Evolutionary conservation across 2,888 invertebrate species (phyloP).

Genomic region (Plagiodera versicolora): DNA sequence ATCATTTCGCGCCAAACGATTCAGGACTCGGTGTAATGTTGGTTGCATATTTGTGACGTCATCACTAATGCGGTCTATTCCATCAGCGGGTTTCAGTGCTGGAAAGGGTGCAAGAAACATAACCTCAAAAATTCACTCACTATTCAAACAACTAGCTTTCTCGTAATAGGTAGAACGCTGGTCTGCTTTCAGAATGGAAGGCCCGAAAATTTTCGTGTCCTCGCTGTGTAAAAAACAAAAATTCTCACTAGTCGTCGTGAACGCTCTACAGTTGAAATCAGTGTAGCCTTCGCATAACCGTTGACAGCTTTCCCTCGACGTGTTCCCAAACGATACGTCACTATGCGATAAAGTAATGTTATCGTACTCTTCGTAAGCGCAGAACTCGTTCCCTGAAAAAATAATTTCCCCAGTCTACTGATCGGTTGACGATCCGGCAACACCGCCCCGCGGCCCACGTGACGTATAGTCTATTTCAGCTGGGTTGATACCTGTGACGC

Average conservation of each 20-base stretch:
- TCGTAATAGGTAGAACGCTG: constrained; percentile 73
- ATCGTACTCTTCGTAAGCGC: constrained; percentile 76
- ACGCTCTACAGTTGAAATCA: constrained; percentile 73
- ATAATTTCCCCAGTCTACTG: no score
- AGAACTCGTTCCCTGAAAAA: constrained; percentile 60
- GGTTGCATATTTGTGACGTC: no score
- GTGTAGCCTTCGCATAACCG: constrained; percentile 63
- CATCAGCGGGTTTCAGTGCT: no score
- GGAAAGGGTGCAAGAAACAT: no score
- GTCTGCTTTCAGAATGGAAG: constrained; percentile 65
- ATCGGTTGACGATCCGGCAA: no score
- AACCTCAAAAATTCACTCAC: no score
- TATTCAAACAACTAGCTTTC: constrained; percentile 79
- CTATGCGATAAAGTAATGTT: constrained; percentile 69
- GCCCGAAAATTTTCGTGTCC: constrained; percentile 78
- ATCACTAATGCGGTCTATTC: no score
- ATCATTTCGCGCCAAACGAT: no score
- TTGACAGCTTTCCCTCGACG: constrained; percentile 60
- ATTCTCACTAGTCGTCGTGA: constrained; percentile 55
- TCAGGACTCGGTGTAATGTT: no score
- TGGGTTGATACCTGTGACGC: no score
- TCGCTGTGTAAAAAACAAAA: constrained; percentile 77
- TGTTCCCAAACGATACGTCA: constrained; percentile 58
- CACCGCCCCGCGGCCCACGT: no score
- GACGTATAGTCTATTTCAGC: no score